Percentiles rank a stretch among this genome's conserved stretches.
Conservation (phyloP, 2,113 vertebrate genomes). For the Mohoua ochrocephala region DNA sequence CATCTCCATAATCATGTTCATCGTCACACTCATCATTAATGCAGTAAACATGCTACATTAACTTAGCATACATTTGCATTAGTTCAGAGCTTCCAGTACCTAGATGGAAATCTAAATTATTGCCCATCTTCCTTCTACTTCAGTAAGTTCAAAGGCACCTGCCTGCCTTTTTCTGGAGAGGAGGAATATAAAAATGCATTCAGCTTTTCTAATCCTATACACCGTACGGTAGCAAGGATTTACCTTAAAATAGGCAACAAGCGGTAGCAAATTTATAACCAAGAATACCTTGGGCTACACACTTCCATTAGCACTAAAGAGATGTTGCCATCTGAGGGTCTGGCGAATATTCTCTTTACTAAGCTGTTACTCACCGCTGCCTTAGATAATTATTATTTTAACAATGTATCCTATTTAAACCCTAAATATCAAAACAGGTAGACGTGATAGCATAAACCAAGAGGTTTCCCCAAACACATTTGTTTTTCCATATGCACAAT, state of each 20-base stretch:
- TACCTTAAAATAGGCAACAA: neutral
- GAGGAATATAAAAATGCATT: neutral
- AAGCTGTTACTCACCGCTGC: neutral
- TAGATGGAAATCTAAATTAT: neutral
- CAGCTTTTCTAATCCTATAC: neutral
- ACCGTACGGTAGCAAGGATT: neutral
- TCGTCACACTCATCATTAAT: neutral
- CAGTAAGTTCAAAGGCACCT: neutral
- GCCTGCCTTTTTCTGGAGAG: neutral
- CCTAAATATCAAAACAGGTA: neutral
- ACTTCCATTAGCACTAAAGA: neutral
- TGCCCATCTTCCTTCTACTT: neutral
- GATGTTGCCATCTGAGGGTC: neutral
- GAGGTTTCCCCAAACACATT: accelerated
- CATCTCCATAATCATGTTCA: neutral
- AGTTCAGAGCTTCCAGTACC: neutral
- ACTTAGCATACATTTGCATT: neutral
- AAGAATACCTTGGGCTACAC: neutral
- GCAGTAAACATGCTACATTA: neutral
- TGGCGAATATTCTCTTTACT: neutral
- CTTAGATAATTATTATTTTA: neutral
- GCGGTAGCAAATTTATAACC: neutral
- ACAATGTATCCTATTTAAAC: neutral
- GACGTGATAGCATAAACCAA: neutral
- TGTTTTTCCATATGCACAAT: neutral